These are phyloP conservation scores for Phylloscopus whistleri DNA, from an alignment of 2,113 vertebrate genomes.

Conservation along the genomic window DNA sequence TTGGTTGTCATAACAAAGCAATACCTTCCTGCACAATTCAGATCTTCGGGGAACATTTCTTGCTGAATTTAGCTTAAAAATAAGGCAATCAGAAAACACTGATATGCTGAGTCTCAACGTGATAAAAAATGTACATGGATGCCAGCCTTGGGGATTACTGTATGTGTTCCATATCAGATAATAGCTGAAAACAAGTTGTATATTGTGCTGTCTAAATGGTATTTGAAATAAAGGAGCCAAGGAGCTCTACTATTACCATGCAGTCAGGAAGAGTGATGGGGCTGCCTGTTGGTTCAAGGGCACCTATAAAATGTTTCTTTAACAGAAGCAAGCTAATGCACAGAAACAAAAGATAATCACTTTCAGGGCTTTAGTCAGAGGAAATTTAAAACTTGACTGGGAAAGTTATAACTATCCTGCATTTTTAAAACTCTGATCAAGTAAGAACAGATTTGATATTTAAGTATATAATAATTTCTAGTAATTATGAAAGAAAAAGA, in stretches of 20 bases:
- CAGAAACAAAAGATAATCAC: neutral
- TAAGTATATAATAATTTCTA: neutral
- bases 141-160: constrained; percentile 6
- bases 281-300: neutral
- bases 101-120: neutral
- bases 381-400: neutral
- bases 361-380: neutral
- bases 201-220: constrained; percentile 2
- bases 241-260: neutral
- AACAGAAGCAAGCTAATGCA: neutral
- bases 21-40: neutral
- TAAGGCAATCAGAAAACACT: constrained; percentile 35
- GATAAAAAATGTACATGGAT: neutral
- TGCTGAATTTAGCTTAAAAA: constrained; percentile 50
- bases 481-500: neutral
- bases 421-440: neutral
- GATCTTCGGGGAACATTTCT: constrained; percentile 18
- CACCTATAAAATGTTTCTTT: neutral
- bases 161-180: neutral
- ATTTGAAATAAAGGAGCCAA: constrained; percentile 6
- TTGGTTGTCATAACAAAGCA: neutral
- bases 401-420: neutral
- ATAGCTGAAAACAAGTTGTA: neutral
- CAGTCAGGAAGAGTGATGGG: neutral
- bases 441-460: neutral